Base-by-base conservation (phyloP, 2,113 vertebrate species). In the Trichomycterus rosablanca region DNA sequence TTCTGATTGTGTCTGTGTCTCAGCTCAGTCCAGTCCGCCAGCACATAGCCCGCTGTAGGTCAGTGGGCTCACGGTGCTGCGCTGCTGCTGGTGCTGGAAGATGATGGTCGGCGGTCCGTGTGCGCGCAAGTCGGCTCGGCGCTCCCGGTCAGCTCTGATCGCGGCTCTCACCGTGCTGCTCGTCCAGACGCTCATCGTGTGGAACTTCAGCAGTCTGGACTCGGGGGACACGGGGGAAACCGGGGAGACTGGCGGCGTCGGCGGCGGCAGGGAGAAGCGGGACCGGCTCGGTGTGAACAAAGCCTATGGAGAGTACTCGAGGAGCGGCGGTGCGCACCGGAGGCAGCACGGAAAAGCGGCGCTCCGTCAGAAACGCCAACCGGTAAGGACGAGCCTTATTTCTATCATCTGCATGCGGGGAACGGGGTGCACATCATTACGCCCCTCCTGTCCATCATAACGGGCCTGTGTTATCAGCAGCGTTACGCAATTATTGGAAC, bases 171-270 rank as follows among this genome's bases (percentile, higher is more conserved):
- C 86, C 15, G 88, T 94, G 55, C 86, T 97, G 84, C 89, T 97
- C 67, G 75, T 96, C 74, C 94, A 97, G 89, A 95, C 93, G 37
- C 93, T 96, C 69, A 81, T 95, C 70, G 91, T 93, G 73, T 97
- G 94, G 94, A 97, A 93, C 90, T 95, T 97, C 88, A 92, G 88
- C 85, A 93, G 87, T 83, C 83, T 97, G 63, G 94, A 97, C 81
- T 85, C 89, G 0, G 80, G 84, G 26, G 85, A 80, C 62, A 88
- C 87, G 34, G 83, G 85, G 75, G 84, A 83, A 64, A 78, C 76
- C 67, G 70, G 73, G 19, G 70, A 26, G 14, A 43, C n/a, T 12
- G n/a, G n/a, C 26, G 50, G 50, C 8, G 76, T 76, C 50, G 86
- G 72, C 22, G 74, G 67, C 2, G 40, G 77, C 71, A 82, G 88